phyloP scores from a whole-genome alignment of 2,113 vertebrate species.

The Atractosteus spatula region DNA sequence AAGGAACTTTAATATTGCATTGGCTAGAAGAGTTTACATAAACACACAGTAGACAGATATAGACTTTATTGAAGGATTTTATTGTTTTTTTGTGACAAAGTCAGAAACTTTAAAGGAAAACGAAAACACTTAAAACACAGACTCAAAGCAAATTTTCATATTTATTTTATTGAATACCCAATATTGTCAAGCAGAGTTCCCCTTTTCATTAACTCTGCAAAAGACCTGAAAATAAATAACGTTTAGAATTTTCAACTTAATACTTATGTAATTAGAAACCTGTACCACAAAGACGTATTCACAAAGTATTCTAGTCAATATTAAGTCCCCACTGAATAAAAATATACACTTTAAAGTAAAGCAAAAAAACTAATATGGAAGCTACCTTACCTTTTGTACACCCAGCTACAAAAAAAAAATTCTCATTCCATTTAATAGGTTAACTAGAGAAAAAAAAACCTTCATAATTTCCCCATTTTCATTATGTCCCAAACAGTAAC shows the following conservation, averaged over 20 bases:
- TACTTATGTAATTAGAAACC: constrained; percentile 14
- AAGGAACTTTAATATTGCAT: neutral
- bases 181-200: constrained; percentile 26
- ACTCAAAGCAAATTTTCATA: constrained; percentile 40
- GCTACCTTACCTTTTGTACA: constrained; percentile 52
- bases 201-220: constrained; percentile 27
- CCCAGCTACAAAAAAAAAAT: constrained; percentile 9
- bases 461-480: too few relatives aligned
- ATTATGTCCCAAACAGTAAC: too few relatives aligned
- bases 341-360: constrained; percentile 17
- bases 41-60: too few relatives aligned
- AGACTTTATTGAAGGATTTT: constrained; percentile 1
- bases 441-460: neutral
- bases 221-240: constrained; percentile 13
- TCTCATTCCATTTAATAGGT: neutral
- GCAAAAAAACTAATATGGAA: neutral
- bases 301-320: constrained; percentile 13
- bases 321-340: neutral
- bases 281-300: constrained; percentile 16
- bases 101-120: neutral
- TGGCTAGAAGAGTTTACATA: neutral
- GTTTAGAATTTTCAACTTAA: neutral
- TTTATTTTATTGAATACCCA: constrained; percentile 54
- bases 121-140: constrained; percentile 49
- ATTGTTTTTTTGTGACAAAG: neutral